phyloP scores from a whole-genome alignment of 2,888 invertebrate species.

The Acrobasis consociella region DNA sequence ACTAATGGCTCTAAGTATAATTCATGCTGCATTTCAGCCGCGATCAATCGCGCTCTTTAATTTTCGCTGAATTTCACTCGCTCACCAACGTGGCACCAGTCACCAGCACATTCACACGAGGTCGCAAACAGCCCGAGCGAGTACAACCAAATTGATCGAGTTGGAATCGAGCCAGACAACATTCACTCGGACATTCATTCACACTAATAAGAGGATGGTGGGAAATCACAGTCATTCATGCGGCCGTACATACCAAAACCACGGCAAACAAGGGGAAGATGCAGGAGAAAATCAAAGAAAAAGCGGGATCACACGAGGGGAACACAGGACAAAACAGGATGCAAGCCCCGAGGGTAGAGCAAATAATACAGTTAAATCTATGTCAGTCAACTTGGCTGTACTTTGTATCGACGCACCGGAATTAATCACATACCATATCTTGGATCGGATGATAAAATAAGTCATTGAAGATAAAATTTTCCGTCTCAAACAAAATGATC shows the following conservation, averaged over 20 bases:
- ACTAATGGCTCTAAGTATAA: slow-evolving; percentile 65
- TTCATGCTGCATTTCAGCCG: slow-evolving; percentile 64
- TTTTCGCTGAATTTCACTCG: slow-evolving; percentile 80
- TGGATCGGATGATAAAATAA: slow-evolving; percentile 29
- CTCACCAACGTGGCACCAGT: slow-evolving; percentile 55
- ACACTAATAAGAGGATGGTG: slow-evolving; percentile 29
- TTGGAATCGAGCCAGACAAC: slow-evolving; percentile 34
- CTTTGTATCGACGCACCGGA: slow-evolving; percentile 47
- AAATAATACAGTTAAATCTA: slow-evolving; percentile 50
- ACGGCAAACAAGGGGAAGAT: slow-evolving; percentile 55
- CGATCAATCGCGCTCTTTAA: slow-evolving; percentile 48
- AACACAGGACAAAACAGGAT: slow-evolving; percentile 47
- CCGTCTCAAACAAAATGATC: background rate
- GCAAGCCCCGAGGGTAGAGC: slow-evolving; percentile 68
- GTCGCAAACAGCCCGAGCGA: slow-evolving; percentile 69
- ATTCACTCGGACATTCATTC: slow-evolving; percentile 35
- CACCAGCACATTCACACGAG: slow-evolving; percentile 50
- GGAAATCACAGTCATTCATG: slow-evolving; percentile 40
- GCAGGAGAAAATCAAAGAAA: slow-evolving; percentile 57
- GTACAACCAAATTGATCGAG: slow-evolving; percentile 76
- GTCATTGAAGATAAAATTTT: background rate
- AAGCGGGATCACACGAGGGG: slow-evolving; percentile 44
- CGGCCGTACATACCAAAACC: slow-evolving; percentile 47
- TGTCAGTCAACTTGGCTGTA: slow-evolving; percentile 73
- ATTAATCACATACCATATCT: slow-evolving; percentile 38